Base-by-base conservation (phyloP, 1,140 invertebrate species). In the Rhizoglyphus robini region DNA sequence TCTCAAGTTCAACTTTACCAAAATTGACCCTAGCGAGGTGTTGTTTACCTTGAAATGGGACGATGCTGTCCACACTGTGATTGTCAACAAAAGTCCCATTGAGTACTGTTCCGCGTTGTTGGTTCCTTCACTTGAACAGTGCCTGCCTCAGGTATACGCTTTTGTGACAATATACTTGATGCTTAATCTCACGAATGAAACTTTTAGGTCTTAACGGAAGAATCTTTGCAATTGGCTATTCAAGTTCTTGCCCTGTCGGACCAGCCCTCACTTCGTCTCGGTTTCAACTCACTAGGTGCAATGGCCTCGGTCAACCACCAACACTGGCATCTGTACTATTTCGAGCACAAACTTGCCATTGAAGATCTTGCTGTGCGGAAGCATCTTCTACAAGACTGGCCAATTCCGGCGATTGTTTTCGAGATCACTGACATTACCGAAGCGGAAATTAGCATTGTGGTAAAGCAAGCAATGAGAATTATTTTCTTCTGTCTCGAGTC, bases 281-380 rank as follows among this genome's bases (percentile, higher is more conserved):
- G 75, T 4, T 78, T 77, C 68, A 78, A 78, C 71, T 77, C 76
- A 68, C 65, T 77, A 57, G 77, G 77, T 73, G 76, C 75, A 23
- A 72, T 73, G 65, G 76, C 77, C 8, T 78, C 76, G 27, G 76
- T 78, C 15, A 78, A 78, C 69, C 77, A 78, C 69, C 71, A 71
- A 27, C 77, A 78, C 68, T 67, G 74, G 57, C 77, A 78, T 71
- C 69, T 74, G 3, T 77, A 75, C 65, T 77, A 78, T 65, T 66
- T 76, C 54, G 70, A 75, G 13, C 60, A 74, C n/a, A 69, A 73
- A 38, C 67, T 76, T 23, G 68, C 69, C 61, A 69, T 74, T 29
- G 75, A 76, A 67, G 31, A 1, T 18, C 20, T 69, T 13, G 29
- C 46, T 15, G 32, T 51, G 29, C 18, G 31, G 5, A 32, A 60